A percentile compares a stretch with the other conserved stretches of the same genome.
Conservation (phyloP, 2,888 invertebrate genomes). For the Agriotes lineatus region DNA sequence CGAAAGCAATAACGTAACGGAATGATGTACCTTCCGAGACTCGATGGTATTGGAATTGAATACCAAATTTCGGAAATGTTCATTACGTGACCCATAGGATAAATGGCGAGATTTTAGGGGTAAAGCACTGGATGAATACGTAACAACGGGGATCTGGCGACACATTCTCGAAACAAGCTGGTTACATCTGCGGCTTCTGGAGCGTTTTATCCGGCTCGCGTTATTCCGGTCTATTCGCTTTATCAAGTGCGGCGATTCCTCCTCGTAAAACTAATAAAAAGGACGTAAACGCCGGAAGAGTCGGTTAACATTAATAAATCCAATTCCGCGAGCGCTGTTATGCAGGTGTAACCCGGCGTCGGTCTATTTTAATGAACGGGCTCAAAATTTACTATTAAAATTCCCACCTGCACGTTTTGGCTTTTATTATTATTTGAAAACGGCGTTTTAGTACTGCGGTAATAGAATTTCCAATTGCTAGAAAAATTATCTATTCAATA, state of each 20-base stretch:
- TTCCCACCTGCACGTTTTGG: too few species aligned
- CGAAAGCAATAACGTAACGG: constrained; percentile 29
- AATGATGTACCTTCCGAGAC: constrained; percentile 34
- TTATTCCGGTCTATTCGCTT: constrained; percentile 9
- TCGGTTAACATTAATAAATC: constrained; percentile 26
- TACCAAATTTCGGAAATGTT: constrained; percentile 62
- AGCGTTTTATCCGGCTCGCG: background rate
- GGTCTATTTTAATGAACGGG: too few species aligned
- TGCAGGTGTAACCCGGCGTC: too few species aligned
- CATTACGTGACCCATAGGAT: constrained; percentile 62
- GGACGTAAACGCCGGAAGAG: background rate
- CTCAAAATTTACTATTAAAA: too few species aligned
- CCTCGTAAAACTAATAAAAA: constrained; percentile 7
- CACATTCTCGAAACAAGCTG: constrained; percentile 35
- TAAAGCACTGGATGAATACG: constrained; percentile 50
- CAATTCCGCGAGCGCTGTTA: background rate
- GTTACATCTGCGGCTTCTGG: constrained; percentile 39
- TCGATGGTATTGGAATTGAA: constrained; percentile 57
- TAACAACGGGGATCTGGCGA: constrained; percentile 30
- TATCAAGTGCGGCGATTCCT: constrained; percentile 10
- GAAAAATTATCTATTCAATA: too few species aligned
- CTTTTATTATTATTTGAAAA: too few species aligned
- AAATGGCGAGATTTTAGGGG: constrained; percentile 53
- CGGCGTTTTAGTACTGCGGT: too few species aligned
- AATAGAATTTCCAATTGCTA: too few species aligned